Evolutionary conservation across 2,113 vertebrate genomes (phyloP), one percentile per base, ranked within the genome.

Genomic region (Chaetorhynchus papuensis): DNA sequence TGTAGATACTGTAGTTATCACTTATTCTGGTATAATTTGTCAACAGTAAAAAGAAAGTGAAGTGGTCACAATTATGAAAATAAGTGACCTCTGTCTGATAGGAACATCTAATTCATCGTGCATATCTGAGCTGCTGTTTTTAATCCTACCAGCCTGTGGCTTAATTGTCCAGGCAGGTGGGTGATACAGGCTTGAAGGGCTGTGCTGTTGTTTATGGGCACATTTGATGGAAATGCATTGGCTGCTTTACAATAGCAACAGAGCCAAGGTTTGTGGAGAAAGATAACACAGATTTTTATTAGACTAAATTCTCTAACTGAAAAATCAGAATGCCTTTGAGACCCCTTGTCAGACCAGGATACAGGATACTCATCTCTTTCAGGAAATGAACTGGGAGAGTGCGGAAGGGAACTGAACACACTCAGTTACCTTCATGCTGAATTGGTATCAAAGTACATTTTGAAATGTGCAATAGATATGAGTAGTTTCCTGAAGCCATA

Each of bases 391-490:
- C 8, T 24, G n/a, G 8, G 11, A 56, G 19, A 21, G 24, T 20
- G n/a, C 0, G 0, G 33, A 11, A 13, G 7, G 7, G 35, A 71
- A 41, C 3, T 8, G 7, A 72, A 11, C 39, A 66, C n/a, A 45
- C 33, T 33, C 9, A 24, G 31, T 78, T 68, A 37, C 26, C 37
- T 66, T 65, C 41, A 24, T 39, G 50, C 37, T 81, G 54, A 70
- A 26, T 65, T 76, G 37, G 24, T 77, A 7, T 89, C 33, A 69
- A 74, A 89, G 44, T 33, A 31, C 41, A 15, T 56, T 84, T 81
- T 59, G 56, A 78, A 75, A 52, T 45, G 13, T 44, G 28, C 27
- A 86, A 60, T 24, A 65, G 47, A n/a, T 54, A 41, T 8, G 13
- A 83, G 31, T 39, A 53, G 28, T 57, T 94, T 74, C 54, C 71